Base-by-base conservation (phyloP, 2,888 invertebrate species). In the Caenorhabditis virilis region DNA sequence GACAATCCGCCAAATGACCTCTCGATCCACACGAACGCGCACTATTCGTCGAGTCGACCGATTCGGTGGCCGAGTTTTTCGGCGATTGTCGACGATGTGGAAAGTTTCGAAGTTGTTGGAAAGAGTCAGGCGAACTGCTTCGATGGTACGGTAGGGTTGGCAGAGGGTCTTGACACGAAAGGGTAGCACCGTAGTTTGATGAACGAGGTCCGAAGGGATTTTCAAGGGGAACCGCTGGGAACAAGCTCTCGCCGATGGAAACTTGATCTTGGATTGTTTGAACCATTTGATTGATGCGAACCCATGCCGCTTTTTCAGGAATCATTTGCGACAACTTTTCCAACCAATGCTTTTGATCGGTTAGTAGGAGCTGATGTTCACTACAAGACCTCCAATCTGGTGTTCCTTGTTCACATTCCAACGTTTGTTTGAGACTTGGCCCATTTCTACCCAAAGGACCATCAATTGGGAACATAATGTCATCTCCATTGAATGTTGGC, bases 391-490 rank as follows among this genome's bases (percentile, higher is more conserved):
- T 42, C 63, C 63, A 72, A 20, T 70, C 72, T 4, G 39, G n/a
- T 7, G 59, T 63, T 6, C 48, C 39, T 30, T 62, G 62, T 11
- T 54, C 55, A 43, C 74, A 74, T 39, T 65, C 60, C 26, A 74
- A 49, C n/a, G 74, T 74, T 30, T 67, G 59, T 50, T 72, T 55
- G 7, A 74, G 62, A 9, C 64, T 59, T 18, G 71, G 68, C 15
- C 76, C 76, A 39, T 64, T 70, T 33, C 77, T 38, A 1, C 77
- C 77, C 23, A 75, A 54, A 9, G 77, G 77, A 11, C 77, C 77
- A 43, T 77, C 77, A 36, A 75, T 69, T n/a, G 77, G 77, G 42
- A 77, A 77, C 58, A 77, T 73, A 20, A 77, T 64, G 53, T 77
- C 77, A 45, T 72, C 69, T n/a, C 74, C 72, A 54, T 73, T 72